phyloP scores from a whole-genome alignment of 2,113 vertebrate species.

The Indri indri region DNA sequence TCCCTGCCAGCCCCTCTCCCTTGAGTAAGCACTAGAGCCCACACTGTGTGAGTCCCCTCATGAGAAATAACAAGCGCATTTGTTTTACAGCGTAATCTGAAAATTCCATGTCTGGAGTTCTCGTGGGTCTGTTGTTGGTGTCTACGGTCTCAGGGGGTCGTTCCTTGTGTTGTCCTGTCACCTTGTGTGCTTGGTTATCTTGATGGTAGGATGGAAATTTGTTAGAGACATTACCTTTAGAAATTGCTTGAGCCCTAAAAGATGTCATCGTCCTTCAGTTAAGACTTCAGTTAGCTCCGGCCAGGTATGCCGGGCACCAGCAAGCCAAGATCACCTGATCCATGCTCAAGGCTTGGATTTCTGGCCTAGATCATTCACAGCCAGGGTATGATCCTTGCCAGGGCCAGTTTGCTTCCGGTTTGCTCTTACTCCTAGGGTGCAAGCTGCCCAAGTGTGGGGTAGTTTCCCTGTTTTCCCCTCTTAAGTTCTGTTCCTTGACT shows the following conservation, averaged over 20 bases:
- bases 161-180: neutral
- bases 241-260: neutral
- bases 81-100: neutral
- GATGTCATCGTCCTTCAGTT: neutral
- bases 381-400: neutral
- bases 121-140: neutral
- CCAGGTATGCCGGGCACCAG: too few relatives aligned
- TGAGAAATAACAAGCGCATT: neutral
- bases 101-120: neutral
- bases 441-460: too few relatives aligned
- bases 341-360: neutral
- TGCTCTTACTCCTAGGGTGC: too few relatives aligned
- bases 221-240: neutral
- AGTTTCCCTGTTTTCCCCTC: neutral
- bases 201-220: neutral
- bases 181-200: neutral
- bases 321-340: neutral
- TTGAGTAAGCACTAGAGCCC: neutral
- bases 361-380: neutral
- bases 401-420: neutral
- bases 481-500: neutral
- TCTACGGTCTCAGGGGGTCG: neutral
- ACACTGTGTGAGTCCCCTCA: neutral
- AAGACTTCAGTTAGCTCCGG: neutral
- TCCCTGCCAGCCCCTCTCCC: neutral